A percentile compares a stretch with the other conserved stretches of the same genome.
phyloP scores from a whole-genome alignment of 2,888 invertebrate species.

The Embidobia sp. region DNA sequence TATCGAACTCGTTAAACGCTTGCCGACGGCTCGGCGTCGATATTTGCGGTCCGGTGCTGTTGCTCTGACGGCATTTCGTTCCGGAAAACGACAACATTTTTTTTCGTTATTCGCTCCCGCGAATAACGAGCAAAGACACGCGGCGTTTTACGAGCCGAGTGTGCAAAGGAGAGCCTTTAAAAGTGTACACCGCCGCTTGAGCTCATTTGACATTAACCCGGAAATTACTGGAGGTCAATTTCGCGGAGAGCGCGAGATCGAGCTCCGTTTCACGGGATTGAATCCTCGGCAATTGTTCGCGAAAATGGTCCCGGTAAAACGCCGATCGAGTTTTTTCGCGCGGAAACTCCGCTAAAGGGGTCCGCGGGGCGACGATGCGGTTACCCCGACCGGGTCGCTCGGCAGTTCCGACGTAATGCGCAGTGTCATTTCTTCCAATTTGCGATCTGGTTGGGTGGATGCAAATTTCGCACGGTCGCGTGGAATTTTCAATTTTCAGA shows the following conservation, averaged over 20 bases:
- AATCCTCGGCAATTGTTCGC: conserved; percentile 28
- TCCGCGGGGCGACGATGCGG: too few species aligned
- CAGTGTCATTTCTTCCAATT: too few species aligned
- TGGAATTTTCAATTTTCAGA: too few species aligned
- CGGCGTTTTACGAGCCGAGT: conserved; percentile 15
- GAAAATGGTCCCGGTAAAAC: conserved; percentile 25
- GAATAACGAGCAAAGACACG: not conserved
- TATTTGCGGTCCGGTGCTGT: too few species aligned
- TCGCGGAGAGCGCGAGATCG: conserved; percentile 19
- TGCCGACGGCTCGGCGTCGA: too few species aligned
- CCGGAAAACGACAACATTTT: not conserved
- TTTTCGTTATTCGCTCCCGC: not conserved
- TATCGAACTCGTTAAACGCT: too few species aligned
- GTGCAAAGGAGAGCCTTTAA: conserved; percentile 14
- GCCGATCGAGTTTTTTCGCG: conserved; percentile 14
- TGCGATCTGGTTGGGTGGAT: too few species aligned
- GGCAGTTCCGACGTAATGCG: too few species aligned
- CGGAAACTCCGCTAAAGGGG: not conserved
- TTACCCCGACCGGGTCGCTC: too few species aligned
- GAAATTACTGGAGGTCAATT: conserved; percentile 41
- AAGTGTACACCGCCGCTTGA: conserved; percentile 15
- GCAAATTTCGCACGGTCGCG: too few species aligned
- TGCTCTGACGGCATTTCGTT: too few species aligned
- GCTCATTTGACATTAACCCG: conserved; percentile 8
- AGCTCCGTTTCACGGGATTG: conserved; percentile 23